phyloP scores from a whole-genome alignment of 2,888 invertebrate species.

The Calliopum simillimum region DNA sequence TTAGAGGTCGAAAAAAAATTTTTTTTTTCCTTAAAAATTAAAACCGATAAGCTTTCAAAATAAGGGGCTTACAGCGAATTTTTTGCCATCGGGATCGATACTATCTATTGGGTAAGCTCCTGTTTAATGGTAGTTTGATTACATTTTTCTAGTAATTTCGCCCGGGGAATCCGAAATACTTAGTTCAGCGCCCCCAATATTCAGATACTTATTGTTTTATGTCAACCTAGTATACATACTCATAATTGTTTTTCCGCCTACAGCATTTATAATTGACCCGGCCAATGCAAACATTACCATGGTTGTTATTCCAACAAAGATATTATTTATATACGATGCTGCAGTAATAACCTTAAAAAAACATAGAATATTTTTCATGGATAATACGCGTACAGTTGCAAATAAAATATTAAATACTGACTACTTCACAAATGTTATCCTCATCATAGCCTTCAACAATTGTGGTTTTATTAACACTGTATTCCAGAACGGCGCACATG shows the following conservation, averaged over 20 bases:
- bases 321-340: constrained; percentile 76
- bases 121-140: no score
- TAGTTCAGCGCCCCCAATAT: no score
- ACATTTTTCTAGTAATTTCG: no score
- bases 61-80: no score
- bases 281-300: constrained; percentile 73
- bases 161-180: no score
- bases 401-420: constrained; percentile 19
- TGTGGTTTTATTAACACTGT: constrained; percentile 60
- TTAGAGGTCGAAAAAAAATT: no score
- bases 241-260: constrained; percentile 69
- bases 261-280: constrained; percentile 67
- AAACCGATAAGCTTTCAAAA: no score
- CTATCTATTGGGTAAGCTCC: no score
- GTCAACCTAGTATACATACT: constrained; percentile 57
- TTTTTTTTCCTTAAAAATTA: no score
- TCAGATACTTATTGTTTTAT: no score
- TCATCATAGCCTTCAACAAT: constrained; percentile 33
- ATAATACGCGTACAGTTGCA: no score
- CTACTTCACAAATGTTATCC: constrained; percentile 41
- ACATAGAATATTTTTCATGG: background rate
- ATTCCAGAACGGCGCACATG: constrained; percentile 62
- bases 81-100: no score
- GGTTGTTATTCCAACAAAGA: constrained; percentile 73
- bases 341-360: constrained; percentile 40